These are phyloP conservation scores for Drosophila ironensis DNA, from an alignment of 1,140 invertebrate species.

Conservation along the genomic window DNA sequence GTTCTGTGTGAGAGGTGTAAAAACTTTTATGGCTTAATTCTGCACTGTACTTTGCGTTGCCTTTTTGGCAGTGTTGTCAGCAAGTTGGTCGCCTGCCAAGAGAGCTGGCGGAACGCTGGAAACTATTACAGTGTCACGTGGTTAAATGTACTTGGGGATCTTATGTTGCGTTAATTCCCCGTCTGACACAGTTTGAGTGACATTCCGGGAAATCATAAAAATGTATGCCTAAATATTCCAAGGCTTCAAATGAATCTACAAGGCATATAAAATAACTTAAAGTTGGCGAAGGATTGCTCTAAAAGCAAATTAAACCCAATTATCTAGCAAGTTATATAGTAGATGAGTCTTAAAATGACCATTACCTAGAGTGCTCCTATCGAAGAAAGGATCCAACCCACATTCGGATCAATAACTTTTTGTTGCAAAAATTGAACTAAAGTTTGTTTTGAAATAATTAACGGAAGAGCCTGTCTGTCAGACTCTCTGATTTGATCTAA, in stretches of 20 bases:
- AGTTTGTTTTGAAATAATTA: constrained; percentile 15
- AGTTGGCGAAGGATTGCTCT: no score
- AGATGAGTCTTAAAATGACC: no score
- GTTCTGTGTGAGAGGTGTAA: constrained; percentile 30
- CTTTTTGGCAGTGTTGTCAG: constrained; percentile 41
- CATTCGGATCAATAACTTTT: no score
- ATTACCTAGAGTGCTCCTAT: no score
- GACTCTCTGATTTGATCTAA: constrained; percentile 35
- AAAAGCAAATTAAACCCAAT: no score
- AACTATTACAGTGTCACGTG: constrained; percentile 43
- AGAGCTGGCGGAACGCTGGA: constrained; percentile 12
- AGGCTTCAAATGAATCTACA: no score
- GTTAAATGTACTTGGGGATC: constrained; percentile 12
- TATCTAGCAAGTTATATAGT: no score
- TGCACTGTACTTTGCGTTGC: constrained; percentile 11
- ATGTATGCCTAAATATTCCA: background rate
- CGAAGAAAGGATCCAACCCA: no score
- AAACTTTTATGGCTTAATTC: constrained; percentile 46
- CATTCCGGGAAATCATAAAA: background rate
- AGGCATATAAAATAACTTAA: no score
- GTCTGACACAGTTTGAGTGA: no score
- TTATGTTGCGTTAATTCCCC: constrained; percentile 18
- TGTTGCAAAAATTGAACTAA: no score
- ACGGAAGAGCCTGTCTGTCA: constrained; percentile 1
- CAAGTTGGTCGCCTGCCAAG: constrained; percentile 40